Evolutionary conservation across 2,797 vertebrate species (phyloP), one percentile per base, ranked within the genome.

Genomic region (Jordanella pulchra): DNA sequence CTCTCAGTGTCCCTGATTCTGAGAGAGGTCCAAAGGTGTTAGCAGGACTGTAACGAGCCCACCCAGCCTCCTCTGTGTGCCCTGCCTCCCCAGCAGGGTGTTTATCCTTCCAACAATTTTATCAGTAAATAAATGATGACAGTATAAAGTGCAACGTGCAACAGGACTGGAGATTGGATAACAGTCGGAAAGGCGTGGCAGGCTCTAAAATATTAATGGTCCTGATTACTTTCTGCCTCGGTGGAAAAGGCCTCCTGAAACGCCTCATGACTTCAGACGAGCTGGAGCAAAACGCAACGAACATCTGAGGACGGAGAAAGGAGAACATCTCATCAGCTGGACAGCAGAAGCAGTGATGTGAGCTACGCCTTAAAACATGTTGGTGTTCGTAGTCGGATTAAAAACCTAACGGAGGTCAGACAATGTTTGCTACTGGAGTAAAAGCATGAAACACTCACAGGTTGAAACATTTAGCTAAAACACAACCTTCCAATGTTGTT

Each of bases 61-160:
- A 2, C 9, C 39, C 5, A 58, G 15, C n/a, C 54, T 7, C 32
- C 42, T 48, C 60, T 58, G 23, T 56, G 21, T 53, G 47, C 69
- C 64, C 73, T 79, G 53, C 81, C 65, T 74, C 69, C 75, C n/a
- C 72, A 86, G 82, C 82, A 85, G 73, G 75, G 72, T 85, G 86
- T 86, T 86, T 79, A 81, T 80, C 58, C 81, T 69, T 63, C 73
- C 82, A 84, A 85, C 89, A 81, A 84, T 85, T 87, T 86, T 69
- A 83, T 85, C 81, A 86, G 86, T 93, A 91, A 94, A 94, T 93
- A 93, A 94, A 93, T 92, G 83, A 94, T 93, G 89, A 86, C 71
- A 79, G 82, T 84, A 81, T 86, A 86, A 84, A 91, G 83, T 87
- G 88, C 81, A 73, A 77, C 77, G 77, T 76, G 73, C 85, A 91